Evolutionary conservation across 2,888 invertebrate genomes (phyloP), one percentile per base, ranked within the genome.

Genomic region (Gnatocerus cornutus): DNA sequence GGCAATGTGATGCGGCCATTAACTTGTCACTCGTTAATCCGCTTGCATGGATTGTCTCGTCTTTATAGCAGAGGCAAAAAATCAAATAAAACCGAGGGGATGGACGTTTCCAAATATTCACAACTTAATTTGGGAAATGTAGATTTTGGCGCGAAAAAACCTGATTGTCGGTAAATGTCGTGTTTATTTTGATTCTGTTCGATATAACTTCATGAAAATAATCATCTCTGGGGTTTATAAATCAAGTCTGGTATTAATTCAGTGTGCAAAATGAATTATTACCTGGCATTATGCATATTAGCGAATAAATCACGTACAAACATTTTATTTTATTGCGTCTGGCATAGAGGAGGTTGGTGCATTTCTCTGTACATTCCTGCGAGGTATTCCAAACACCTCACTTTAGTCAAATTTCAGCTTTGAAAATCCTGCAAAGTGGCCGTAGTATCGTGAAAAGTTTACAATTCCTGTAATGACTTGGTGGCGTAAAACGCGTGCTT

Each of bases 391-490:
- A 21, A 21, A 21, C 21, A 21, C 21, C 21, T 21, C 21, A 21
- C 21, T 21, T 21, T 21, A 21, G 21, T 21, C 21, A 21, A 21
- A 21, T 21, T 21, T 21, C 21, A 21, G 21, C 21, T 21, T 21
- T 21, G 21, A 33, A 33, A 9, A 33, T 33, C 33, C 33, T 33
- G 33, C 2, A 7, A 9, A 33, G 33, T 33, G 33, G 33, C 33
- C 33, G 33, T 33, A n/a, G 7, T 33, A 81, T 83, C 4, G 81
- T 81, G 80, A 82, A 74, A 76, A 76, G 52, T 83, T 79, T 73
- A 76, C 76, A 76, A 82, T 83, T 69, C 84, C 83, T 12, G 80
- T 82, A 59, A 83, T 83, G 82, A 83, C 83, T 29, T 75, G 83
- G 62, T 82, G 83, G 82, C 76, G 83, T 45, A 79, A 82, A 53